A percentile compares a stretch with the other conserved stretches of the same genome.
Evolutionary conservation across 2,797 vertebrate genomes (phyloP).

Genomic region (Argya squamiceps): DNA sequence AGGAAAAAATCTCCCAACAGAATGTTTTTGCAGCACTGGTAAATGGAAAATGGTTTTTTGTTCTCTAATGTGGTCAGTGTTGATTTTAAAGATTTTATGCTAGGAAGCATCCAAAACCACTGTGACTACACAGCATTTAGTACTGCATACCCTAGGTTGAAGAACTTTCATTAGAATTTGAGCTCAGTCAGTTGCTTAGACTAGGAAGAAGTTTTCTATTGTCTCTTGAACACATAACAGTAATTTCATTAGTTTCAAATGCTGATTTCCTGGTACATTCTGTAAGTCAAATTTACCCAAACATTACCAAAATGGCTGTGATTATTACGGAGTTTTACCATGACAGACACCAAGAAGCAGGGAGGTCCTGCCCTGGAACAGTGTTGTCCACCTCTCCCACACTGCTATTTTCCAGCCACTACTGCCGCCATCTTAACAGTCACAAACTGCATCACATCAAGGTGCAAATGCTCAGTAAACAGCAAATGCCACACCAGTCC

Average conservation of each 20-base stretch:
- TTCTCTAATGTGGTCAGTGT: not conserved
- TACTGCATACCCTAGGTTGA: not conserved
- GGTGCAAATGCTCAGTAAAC: fast-evolving
- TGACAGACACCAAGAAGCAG: not conserved
- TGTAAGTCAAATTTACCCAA: not conserved
- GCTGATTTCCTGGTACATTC: not conserved
- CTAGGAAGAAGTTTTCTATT: not conserved
- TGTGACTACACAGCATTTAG: not conserved
- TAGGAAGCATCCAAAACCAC: not conserved
- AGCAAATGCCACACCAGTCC: not conserved
- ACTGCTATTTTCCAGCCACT: not conserved
- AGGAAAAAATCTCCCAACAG: not conserved
- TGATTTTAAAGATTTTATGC: not conserved
- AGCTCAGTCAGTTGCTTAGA: not conserved
- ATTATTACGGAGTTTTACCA: not conserved
- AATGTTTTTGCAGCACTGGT: not conserved
- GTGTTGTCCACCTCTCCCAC: not conserved
- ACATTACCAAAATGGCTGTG: not conserved
- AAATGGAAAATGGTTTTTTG: not conserved
- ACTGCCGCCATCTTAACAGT: not conserved
- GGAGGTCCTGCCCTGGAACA: not conserved
- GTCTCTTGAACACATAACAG: not conserved
- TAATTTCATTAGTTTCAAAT: not conserved
- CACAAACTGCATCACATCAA: fast-evolving
- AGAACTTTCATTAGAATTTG: not conserved